Evolutionary conservation across 2,113 vertebrate genomes (phyloP), one percentile per base, ranked within the genome.

Genomic region (Megaceryle maxima): DNA sequence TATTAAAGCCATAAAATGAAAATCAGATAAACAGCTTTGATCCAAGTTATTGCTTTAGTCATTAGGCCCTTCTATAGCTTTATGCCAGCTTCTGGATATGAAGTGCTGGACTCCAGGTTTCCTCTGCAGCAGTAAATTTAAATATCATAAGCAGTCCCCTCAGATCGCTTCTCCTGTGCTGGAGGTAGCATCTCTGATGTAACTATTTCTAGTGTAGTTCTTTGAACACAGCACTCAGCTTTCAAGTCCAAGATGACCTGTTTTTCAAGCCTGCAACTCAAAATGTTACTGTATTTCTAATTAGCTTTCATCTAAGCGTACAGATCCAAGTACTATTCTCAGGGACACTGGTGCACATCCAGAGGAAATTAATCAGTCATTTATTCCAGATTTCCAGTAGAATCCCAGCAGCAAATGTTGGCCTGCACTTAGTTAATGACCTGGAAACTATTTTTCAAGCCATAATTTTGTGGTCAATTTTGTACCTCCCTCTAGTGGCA

Each of bases 11-110:
- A 83, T 70, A 74, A 92, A 37, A 72, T 22, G 53, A 62, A 79
- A 90, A 90, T 96, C 94, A 96, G 91, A 93, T 83, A 88, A 96
- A 63, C 1, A 6, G 51, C 88, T 96, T 90, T 92, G 78, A 92
- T 88, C 75, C 95, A 94, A 73, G 67, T 70, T 75, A 67, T 66
- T 94, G 79, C 76, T 95, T 86, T 91, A 39, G 60, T 93, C 92
- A 70, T 88, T 59, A 93, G 76, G 43, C n/a, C 43, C 46, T 83
- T 75, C 64, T 70, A 12, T 0, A 77, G 67, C 55, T 80, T 33
- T 51, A 13, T 63, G 79, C 46, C 94, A 92, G 60, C 88, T 88
- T 37, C 92, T 95, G 86, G 76, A 81, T 90, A 63, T 75, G 68
- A 68, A 66, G 37, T 69, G 64, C 35, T 66, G 89, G 43, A 80